These are phyloP conservation scores for Prietella phreatophila DNA, from an alignment of 2,113 vertebrate genomes.

Conservation along the genomic window DNA sequence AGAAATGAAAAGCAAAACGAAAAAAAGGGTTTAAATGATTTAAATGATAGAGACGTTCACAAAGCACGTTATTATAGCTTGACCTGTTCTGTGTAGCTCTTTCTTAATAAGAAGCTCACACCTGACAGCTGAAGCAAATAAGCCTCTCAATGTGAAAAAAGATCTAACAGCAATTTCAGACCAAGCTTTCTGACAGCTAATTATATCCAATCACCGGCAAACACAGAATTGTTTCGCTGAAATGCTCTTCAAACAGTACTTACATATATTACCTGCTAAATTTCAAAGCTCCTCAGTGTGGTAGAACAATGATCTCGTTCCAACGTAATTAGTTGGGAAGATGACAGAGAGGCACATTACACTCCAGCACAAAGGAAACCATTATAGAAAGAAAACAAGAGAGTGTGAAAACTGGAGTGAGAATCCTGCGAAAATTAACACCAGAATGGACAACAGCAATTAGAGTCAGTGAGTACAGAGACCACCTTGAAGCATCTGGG, in stretches of 20 bases:
- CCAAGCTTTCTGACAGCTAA: background rate
- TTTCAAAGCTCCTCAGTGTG: conserved; percentile 34
- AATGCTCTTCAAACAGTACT: conserved; percentile 11
- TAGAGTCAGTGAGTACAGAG: background rate
- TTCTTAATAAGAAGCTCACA: background rate
- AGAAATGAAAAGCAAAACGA: background rate
- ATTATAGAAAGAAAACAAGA: conserved; percentile 17
- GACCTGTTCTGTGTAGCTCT: conserved; percentile 9
- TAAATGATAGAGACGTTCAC: background rate
- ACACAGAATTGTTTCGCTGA: background rate
- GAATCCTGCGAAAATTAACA: conserved; percentile 21
- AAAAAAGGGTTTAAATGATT: background rate
- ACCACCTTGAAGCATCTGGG: background rate
- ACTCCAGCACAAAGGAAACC: conserved; percentile 8
- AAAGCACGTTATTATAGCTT: conserved; percentile 20
- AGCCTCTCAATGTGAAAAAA: background rate
- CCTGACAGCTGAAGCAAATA: background rate
- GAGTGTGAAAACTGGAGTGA: conserved; percentile 13
- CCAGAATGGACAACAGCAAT: background rate
- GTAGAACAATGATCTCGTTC: conserved; percentile 22
- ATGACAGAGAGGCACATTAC: conserved; percentile 8
- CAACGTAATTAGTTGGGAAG: conserved; percentile 25
- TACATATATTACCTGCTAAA: background rate
- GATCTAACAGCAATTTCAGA: background rate
- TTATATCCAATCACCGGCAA: background rate